Evolutionary conservation across 2,113 vertebrate species (phyloP).

Genomic region (human (Homo sapiens)): GRCh38 chr17:51064001-51064500

Average conservation of each 20-base stretch:
- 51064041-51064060: neutral
- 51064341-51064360: neutral
- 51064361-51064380: neutral
- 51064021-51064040: neutral
- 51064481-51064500: neutral
- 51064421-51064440: neutral
- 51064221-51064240: neutral
- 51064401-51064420: neutral
- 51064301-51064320: neutral
- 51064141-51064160: neutral
- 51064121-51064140: neutral
- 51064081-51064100: neutral
- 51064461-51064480: neutral
- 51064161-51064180: neutral
- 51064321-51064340: neutral
- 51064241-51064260: neutral
- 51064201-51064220: neutral
- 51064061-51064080: neutral
- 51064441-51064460: neutral
- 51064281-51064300: neutral
- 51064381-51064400: neutral
- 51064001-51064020: neutral
- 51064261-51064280: neutral
- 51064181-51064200: neutral
- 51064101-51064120: neutral